phyloP scores from a whole-genome alignment of 2,113 vertebrate genomes.

The Chamaetylas fuelleborni region DNA sequence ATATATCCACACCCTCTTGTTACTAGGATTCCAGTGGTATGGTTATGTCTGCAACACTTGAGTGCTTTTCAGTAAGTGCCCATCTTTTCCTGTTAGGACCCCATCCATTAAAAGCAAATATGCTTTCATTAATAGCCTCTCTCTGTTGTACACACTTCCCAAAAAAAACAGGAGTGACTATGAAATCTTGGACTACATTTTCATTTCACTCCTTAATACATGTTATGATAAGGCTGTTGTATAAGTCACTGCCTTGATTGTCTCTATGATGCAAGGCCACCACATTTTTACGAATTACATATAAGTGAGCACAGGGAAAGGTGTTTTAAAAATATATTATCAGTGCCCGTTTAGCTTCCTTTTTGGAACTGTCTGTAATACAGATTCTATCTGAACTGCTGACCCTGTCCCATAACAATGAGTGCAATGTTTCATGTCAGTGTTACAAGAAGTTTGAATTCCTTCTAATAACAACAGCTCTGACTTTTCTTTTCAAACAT shows the following conservation, averaged over 20 bases:
- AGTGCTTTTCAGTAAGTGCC: background rate
- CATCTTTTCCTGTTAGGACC: background rate
- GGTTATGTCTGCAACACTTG: background rate
- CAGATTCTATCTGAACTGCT: slow-evolving; percentile 31
- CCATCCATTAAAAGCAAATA: background rate
- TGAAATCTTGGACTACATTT: background rate
- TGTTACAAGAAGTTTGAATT: background rate
- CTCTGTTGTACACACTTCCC: background rate
- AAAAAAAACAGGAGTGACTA: background rate
- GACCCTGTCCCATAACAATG: slow-evolving; percentile 29
- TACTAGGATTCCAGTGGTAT: background rate
- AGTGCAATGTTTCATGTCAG: slow-evolving; percentile 42
- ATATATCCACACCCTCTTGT: background rate
- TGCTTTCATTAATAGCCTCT: background rate
- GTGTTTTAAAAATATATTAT: background rate
- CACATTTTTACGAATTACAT: background rate
- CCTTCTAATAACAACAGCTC: slow-evolving; percentile 10
- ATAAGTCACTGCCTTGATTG: background rate
- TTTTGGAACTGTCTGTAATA: background rate
- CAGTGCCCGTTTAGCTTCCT: background rate
- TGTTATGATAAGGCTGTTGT: background rate
- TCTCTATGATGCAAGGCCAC: background rate
- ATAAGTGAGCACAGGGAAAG: background rate
- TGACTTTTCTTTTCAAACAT: slow-evolving; percentile 25
- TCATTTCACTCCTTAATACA: background rate